These are phyloP conservation scores for Parnassius glacialis DNA, from an alignment of 2,888 invertebrate genomes.

Conservation along the genomic window DNA sequence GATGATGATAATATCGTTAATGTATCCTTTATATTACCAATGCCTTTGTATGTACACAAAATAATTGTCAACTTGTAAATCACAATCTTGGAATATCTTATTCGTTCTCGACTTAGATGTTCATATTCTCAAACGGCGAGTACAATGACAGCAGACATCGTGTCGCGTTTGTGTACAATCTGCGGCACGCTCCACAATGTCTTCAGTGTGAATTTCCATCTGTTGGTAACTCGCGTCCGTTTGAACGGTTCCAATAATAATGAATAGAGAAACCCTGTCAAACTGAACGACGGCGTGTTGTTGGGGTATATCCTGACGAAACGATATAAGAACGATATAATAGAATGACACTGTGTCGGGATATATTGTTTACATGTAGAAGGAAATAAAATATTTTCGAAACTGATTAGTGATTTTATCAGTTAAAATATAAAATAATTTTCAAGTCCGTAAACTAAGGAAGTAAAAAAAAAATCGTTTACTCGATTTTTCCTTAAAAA, in stretches of 20 bases:
- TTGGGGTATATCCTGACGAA: background rate
- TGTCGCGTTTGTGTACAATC: background rate
- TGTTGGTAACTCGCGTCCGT: slow-evolving; percentile 34
- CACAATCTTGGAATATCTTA: background rate
- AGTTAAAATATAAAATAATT: no score
- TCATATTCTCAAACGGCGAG: slow-evolving; percentile 11
- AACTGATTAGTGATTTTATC: no score
- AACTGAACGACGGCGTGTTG: slow-evolving; percentile 34
- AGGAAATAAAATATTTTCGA: no score
- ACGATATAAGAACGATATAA: slow-evolving; percentile 2
- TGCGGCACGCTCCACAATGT: slow-evolving; percentile 37
- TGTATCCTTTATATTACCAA: no score
- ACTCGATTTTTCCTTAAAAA: no score
- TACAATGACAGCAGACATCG: slow-evolving; percentile 5
- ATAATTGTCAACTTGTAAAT: no score
- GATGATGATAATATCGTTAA: no score
- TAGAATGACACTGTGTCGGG: background rate
- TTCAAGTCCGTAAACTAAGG: no score
- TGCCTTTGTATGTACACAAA: no score
- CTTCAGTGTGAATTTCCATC: slow-evolving; percentile 43
- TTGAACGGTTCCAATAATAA: slow-evolving; percentile 40
- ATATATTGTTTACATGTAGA: no score
- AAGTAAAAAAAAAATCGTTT: no score
- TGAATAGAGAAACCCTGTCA: slow-evolving; percentile 46
- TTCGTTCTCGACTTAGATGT: slow-evolving; percentile 24